Conservation (phyloP, 2,113 vertebrate species). For the Perognathus longimembris region DNA sequence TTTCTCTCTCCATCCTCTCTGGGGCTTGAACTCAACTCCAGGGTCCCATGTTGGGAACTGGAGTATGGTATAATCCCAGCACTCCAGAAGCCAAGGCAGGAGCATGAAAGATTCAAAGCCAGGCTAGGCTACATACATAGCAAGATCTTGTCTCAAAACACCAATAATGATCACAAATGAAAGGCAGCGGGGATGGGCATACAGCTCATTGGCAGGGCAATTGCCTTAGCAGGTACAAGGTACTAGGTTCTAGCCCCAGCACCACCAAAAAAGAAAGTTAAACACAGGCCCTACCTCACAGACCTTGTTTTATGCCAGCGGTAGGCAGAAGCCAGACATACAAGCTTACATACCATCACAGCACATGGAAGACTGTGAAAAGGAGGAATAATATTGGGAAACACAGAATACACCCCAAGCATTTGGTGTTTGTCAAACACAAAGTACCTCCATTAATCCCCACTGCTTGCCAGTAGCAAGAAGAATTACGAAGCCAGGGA, state of each 20-base stretch:
- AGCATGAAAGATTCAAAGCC: not conserved
- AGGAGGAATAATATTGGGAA: not conserved
- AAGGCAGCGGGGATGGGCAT: not conserved
- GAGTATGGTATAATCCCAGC: not conserved
- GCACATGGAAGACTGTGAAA: not conserved
- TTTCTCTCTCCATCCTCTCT: too few relatives aligned
- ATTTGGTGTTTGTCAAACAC: slow-evolving; percentile 33
- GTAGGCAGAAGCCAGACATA: not conserved
- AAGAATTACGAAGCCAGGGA: not conserved
- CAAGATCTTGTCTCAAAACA: not conserved
- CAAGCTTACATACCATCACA: not conserved
- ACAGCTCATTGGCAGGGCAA: not conserved
- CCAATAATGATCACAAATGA: not conserved
- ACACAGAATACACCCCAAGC: not conserved
- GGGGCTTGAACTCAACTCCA: not conserved
- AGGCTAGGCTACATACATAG: too few relatives aligned
- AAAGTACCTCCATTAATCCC: not conserved
- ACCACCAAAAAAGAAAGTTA: not conserved
- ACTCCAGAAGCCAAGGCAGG: not conserved
- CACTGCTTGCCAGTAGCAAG: not conserved
- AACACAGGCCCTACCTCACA: not conserved
- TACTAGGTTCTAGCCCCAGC: not conserved
- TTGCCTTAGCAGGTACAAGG: too few relatives aligned
- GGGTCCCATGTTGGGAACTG: not conserved
- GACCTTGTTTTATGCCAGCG: not conserved